phyloP scores from a whole-genome alignment of 2,888 invertebrate species.

The Chaitophorus viminalis region DNA sequence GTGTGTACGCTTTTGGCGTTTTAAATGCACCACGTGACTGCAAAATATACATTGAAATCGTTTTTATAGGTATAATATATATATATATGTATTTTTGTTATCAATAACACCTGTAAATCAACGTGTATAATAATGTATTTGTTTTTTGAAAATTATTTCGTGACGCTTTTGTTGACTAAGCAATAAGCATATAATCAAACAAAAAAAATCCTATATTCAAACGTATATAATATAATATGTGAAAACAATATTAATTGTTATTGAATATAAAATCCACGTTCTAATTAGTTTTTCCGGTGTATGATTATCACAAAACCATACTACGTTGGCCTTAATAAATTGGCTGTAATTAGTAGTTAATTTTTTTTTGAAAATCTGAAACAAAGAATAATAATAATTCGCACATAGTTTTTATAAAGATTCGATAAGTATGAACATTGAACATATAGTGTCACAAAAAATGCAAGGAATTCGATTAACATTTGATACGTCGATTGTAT shows the following conservation, averaged over 20 bases:
- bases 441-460: background rate
- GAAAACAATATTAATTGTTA: background rate
- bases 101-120: background rate
- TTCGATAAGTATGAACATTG: background rate
- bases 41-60: conserved; percentile 7
- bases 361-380: no score
- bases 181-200: no score
- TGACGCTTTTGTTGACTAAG: background rate
- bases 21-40: conserved; percentile 27
- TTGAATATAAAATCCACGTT: background rate
- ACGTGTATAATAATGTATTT: background rate
- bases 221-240: background rate
- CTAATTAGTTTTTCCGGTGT: background rate
- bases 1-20: conserved; percentile 16
- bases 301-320: background rate
- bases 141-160: background rate
- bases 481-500: background rate
- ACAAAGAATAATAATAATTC: no score
- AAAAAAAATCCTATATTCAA: background rate
- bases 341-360: no score
- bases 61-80: background rate
- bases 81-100: background rate
- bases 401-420: no score
- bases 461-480: background rate
- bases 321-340: background rate